Conservation (phyloP, 2,888 invertebrate species). For the Camptogramma bilineatum region DNA sequence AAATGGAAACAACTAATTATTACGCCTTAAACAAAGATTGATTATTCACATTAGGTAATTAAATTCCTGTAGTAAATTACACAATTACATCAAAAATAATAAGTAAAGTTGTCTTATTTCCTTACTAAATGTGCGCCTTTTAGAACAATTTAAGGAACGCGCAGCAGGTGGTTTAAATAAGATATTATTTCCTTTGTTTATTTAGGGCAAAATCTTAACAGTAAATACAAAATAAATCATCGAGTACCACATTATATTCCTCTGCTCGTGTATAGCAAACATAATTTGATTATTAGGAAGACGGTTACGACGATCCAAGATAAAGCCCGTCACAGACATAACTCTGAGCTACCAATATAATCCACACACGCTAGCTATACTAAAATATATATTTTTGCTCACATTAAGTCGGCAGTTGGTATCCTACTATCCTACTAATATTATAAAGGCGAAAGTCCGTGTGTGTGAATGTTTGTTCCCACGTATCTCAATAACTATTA, state of each 20-base stretch:
- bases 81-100: neutral
- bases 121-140: neutral
- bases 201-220: neutral
- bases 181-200: too few species aligned
- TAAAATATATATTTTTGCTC: too few species aligned
- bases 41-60: slow-evolving; percentile 8
- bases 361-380: too few species aligned
- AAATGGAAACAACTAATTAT: slow-evolving; percentile 38
- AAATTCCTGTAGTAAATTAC: slow-evolving; percentile 14
- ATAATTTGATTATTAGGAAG: neutral
- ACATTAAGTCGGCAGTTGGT: too few species aligned
- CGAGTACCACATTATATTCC: neutral
- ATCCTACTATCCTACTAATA: too few species aligned
- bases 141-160: neutral
- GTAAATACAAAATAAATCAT: neutral
- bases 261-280: neutral
- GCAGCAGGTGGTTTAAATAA: neutral
- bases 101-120: neutral
- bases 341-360: too few species aligned
- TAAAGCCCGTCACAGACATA: too few species aligned
- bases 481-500: too few species aligned
- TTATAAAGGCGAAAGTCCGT: too few species aligned
- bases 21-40: slow-evolving; percentile 15
- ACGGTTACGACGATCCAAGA: neutral
- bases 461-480: too few species aligned